These are phyloP conservation scores for Aurelia sp. DNA, from an alignment of 30 jellyfish, hydroid and myxozoan species.

Conservation along the genomic window DNA sequence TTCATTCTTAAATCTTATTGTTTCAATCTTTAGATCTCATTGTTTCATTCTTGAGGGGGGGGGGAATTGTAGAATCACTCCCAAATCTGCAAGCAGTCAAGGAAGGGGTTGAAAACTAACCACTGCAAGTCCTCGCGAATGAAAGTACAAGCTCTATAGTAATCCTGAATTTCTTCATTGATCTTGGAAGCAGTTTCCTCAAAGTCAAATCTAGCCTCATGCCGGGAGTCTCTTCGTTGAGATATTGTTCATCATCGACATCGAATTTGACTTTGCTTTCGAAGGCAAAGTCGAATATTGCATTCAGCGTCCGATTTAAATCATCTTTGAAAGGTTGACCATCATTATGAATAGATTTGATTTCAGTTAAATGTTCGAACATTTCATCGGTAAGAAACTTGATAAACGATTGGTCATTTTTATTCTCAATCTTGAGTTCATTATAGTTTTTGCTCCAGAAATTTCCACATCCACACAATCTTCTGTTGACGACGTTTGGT, in stretches of 20 bases:
- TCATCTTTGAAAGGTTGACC: not conserved
- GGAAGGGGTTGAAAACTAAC: too few relatives aligned
- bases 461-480: constrained; percentile 79
- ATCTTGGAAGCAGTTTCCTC: constrained; percentile 73
- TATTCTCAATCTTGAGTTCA: too few relatives aligned
- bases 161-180: constrained; percentile 46
- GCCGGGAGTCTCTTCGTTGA: not conserved
- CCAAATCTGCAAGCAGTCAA: too few relatives aligned
- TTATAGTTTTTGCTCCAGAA: constrained; percentile 4
- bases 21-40: too few relatives aligned
- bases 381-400: not conserved
- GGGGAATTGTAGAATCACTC: too few relatives aligned
- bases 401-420: not conserved
- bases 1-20: too few relatives aligned
- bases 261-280: not conserved
- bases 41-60: too few relatives aligned
- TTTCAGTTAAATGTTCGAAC: not conserved
- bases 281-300: not conserved
- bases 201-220: constrained; percentile 2
- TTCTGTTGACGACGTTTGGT: constrained; percentile 86
- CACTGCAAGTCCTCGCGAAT: too few relatives aligned
- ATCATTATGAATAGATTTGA: not conserved
- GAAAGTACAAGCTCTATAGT: constrained; percentile 38
- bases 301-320: not conserved
- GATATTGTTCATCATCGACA: not conserved